Evolutionary conservation across 2,113 vertebrate genomes (phyloP).

Genomic region (Solea solea): DNA sequence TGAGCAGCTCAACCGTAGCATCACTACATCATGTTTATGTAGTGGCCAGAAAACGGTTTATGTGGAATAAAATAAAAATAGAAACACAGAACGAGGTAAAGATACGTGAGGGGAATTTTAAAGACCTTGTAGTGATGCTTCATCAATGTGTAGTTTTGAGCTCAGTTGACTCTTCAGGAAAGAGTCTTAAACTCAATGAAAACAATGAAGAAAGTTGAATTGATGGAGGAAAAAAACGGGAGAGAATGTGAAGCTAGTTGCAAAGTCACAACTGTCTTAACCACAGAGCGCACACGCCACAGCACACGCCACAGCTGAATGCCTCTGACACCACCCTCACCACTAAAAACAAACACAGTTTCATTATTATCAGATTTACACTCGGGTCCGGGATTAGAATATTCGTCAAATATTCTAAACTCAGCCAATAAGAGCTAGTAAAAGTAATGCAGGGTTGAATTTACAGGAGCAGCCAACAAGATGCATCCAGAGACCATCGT

Average conservation of each 20-base stretch:
- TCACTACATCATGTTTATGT: background rate
- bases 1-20: constrained; percentile 8
- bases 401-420: too few species aligned
- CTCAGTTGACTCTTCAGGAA: background rate
- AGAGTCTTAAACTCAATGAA: constrained; percentile 1
- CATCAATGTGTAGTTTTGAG: background rate
- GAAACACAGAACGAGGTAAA: background rate
- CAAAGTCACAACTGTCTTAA: constrained; percentile 72
- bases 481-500: too few species aligned
- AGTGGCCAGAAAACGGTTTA: background rate
- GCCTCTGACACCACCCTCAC: constrained; percentile 36
- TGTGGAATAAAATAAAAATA: background rate
- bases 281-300: constrained; percentile 39
- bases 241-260: constrained; percentile 38
- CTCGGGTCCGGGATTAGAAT: too few species aligned
- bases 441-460: too few species aligned
- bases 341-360: too few species aligned
- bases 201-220: constrained; percentile 1
- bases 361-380: too few species aligned
- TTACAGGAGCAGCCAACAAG: too few species aligned
- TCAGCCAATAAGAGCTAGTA: too few species aligned
- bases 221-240: constrained; percentile 31
- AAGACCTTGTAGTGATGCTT: constrained; percentile 11
- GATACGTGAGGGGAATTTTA: background rate
- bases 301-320: constrained; percentile 35